A percentile compares a stretch with the other conserved stretches of the same genome.
Evolutionary conservation across 2,797 vertebrate genomes (phyloP).

Genomic region (Sebastes matsubarae): DNA sequence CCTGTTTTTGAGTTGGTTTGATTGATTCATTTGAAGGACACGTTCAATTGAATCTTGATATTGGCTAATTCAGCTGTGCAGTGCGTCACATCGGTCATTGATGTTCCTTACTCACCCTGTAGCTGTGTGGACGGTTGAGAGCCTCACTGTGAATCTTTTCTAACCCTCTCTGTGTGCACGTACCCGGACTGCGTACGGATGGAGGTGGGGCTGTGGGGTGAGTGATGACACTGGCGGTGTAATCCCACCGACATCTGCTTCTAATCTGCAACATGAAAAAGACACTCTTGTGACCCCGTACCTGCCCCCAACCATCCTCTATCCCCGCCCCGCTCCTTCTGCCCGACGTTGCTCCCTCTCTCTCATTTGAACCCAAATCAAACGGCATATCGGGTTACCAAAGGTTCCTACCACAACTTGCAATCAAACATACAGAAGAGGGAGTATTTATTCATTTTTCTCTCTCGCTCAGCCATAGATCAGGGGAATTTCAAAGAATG

Average conservation of each 20-base stretch:
- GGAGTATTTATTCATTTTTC: slow-evolving; percentile 48
- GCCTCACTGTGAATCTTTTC: slow-evolving; percentile 27
- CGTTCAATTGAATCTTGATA: slow-evolving; percentile 12
- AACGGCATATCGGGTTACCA: slow-evolving; percentile 72
- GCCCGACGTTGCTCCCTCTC: slow-evolving; percentile 47
- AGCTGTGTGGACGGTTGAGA: slow-evolving; percentile 20
- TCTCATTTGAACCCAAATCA: slow-evolving; percentile 76
- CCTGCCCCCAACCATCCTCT: slow-evolving; percentile 72
- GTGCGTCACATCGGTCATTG: slow-evolving; percentile 21
- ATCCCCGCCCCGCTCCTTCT: slow-evolving; percentile 50
- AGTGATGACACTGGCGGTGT: slow-evolving; percentile 81
- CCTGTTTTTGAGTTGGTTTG: slow-evolving; percentile 19
- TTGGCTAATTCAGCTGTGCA: background rate
- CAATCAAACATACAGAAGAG: slow-evolving; percentile 66
- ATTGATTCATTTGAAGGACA: slow-evolving; percentile 33
- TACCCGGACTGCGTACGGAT: slow-evolving; percentile 28
- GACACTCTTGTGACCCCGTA: slow-evolving; percentile 77
- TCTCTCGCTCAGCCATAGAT: slow-evolving; percentile 37
- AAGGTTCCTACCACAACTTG: slow-evolving; percentile 55
- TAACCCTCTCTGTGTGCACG: slow-evolving; percentile 8
- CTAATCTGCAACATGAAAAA: slow-evolving; percentile 84
- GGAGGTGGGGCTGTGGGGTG: slow-evolving; percentile 69
- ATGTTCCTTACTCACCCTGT: background rate
- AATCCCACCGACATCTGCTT: slow-evolving; percentile 84
- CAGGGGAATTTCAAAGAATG: slow-evolving; percentile 3